Evolutionary conservation across 2,797 vertebrate species (phyloP).

Genomic region (Xiphorhynchus erythropygius): DNA sequence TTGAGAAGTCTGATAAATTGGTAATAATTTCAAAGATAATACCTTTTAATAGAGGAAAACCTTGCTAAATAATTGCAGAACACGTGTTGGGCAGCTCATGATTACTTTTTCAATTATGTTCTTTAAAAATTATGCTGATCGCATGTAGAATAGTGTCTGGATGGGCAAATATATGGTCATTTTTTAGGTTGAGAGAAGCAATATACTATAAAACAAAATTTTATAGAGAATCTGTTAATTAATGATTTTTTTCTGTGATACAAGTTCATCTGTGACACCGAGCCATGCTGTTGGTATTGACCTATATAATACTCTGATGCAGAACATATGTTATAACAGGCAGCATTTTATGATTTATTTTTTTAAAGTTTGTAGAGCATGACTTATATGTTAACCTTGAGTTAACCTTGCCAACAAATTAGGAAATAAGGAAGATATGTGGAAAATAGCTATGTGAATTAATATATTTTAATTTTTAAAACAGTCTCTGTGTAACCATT

Average conservation of each 20-base stretch:
- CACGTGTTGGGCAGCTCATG: background rate
- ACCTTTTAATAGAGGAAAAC: background rate
- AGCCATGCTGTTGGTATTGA: background rate
- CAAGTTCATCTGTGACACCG: background rate
- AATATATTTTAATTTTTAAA: conserved; percentile 11
- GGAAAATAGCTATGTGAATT: conserved; percentile 4
- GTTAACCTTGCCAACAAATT: background rate
- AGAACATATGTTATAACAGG: background rate
- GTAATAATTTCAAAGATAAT: background rate
- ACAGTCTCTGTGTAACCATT: background rate
- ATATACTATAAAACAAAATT: background rate
- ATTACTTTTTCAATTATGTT: background rate
- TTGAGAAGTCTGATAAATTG: background rate
- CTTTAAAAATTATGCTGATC: background rate
- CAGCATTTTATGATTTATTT: background rate
- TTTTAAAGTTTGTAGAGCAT: background rate
- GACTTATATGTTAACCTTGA: background rate
- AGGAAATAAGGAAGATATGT: background rate
- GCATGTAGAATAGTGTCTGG: background rate
- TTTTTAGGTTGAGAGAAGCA: background rate
- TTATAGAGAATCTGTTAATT: background rate
- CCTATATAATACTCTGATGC: background rate
- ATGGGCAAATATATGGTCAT: background rate
- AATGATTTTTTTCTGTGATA: background rate
- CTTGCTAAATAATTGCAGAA: background rate